A percentile compares a stretch with the other conserved stretches of the same genome.
phyloP scores from a whole-genome alignment of 2,797 vertebrate species.

The Sciurus vulgaris region DNA sequence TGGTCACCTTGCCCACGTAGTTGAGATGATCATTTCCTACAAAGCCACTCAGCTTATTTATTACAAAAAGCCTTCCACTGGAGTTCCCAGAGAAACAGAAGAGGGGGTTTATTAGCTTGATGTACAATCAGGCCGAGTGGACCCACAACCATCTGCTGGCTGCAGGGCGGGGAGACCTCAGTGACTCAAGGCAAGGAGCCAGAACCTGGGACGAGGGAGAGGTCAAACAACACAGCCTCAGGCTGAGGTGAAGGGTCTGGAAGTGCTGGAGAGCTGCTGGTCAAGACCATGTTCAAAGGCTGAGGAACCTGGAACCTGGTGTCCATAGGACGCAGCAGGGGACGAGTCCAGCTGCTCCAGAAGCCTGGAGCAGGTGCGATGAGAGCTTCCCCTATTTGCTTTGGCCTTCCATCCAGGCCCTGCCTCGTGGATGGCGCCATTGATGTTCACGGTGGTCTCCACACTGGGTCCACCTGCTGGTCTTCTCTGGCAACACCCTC shows the following conservation, averaged over 20 bases:
- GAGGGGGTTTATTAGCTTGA: too few species aligned
- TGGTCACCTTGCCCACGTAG: neutral
- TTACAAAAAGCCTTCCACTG: neutral
- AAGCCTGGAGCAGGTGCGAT: neutral
- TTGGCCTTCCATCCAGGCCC: too few species aligned
- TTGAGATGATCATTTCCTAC: too few species aligned
- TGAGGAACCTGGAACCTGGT: neutral
- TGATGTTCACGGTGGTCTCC: rapidly evolving
- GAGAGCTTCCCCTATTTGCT: too few species aligned
- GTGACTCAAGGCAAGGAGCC: neutral
- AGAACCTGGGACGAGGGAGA: neutral
- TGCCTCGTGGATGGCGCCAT: neutral
- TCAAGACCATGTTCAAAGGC: neutral
- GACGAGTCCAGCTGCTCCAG: too few species aligned
- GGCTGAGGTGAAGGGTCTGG: too few species aligned
- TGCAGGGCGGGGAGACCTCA: too few species aligned
- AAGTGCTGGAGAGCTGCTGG: too few species aligned
- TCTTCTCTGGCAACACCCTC: neutral
- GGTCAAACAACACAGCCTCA: too few species aligned
- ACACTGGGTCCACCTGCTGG: neutral
- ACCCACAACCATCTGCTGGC: neutral
- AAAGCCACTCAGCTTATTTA: too few species aligned
- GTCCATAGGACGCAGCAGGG: neutral
- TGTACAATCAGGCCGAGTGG: too few species aligned
- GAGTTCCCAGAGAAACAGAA: neutral